These are phyloP conservation scores for Hypena proboscidalis DNA, from an alignment of 2,888 invertebrate genomes.

Conservation along the genomic window DNA sequence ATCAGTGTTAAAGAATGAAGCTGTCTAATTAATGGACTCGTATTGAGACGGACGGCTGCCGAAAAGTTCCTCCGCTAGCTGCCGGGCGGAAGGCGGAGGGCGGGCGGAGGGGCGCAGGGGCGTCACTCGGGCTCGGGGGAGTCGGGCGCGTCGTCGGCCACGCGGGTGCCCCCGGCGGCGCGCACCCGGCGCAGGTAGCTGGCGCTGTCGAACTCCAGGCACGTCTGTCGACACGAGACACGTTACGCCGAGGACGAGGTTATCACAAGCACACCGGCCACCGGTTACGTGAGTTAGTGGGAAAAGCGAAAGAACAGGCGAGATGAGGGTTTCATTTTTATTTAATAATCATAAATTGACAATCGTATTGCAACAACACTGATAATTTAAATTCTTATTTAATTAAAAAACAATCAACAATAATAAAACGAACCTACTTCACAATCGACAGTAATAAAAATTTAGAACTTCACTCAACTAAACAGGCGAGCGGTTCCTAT, in stretches of 20 bases:
- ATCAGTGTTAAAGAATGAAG: conserved; percentile 52
- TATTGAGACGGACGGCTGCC: conserved; percentile 39
- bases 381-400: conserved; percentile 66
- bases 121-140: conserved; percentile 80
- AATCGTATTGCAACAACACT: conserved; percentile 67
- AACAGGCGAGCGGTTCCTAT: conserved; percentile 61
- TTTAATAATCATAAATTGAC: conserved; percentile 71
- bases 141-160: conserved; percentile 76
- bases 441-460: conserved; percentile 49
- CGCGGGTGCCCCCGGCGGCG: conserved; percentile 70
- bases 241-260: no score
- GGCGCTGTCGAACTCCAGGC: conserved; percentile 84
- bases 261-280: conserved; percentile 28
- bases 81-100: conserved; percentile 16
- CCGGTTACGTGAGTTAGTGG: conserved; percentile 34
- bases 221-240: conserved; percentile 71
- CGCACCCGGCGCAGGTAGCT: conserved; percentile 78
- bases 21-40: conserved; percentile 39
- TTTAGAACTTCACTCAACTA: conserved; percentile 48
- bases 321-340: conserved; percentile 64
- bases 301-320: conserved; percentile 66
- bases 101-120: conserved; percentile 32
- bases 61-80: no score
- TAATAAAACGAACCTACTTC: conserved; percentile 52
- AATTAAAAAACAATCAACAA: conserved; percentile 58